Evolutionary conservation across 2,113 vertebrate genomes (phyloP).

Genomic region (Dicrurus megarhynchus): DNA sequence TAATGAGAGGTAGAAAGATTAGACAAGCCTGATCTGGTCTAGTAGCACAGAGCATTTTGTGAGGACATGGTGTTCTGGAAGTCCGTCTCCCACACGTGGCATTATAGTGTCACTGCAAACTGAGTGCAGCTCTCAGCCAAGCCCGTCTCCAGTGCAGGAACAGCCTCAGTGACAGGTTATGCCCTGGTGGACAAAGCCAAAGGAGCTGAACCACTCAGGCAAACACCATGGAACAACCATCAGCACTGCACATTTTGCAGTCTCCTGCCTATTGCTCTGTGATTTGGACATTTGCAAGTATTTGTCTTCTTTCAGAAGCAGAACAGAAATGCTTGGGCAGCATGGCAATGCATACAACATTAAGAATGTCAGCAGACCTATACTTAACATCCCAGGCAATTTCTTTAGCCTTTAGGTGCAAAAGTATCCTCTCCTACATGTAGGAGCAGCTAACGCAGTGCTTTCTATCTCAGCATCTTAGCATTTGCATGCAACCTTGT

Average conservation of each 20-base stretch:
- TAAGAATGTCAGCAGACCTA: not conserved
- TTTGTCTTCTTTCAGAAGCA: not conserved
- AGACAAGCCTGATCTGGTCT: not conserved
- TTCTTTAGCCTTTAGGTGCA: not conserved
- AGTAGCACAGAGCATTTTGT: not conserved
- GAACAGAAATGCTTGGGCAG: not conserved
- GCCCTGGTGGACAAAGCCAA: not conserved
- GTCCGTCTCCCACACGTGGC: accelerated
- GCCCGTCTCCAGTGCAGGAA: not conserved
- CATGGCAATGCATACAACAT: not conserved
- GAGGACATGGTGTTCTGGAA: not conserved
- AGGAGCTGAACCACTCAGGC: not conserved
- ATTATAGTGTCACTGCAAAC: not conserved
- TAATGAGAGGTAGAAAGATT: not conserved
- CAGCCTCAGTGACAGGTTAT: not conserved
- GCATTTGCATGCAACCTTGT: not conserved
- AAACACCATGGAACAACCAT: not conserved
- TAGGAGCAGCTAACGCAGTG: not conserved
- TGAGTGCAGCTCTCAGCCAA: not conserved
- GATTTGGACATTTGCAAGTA: not conserved
- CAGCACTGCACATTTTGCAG: not conserved
- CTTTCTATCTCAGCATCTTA: not conserved
- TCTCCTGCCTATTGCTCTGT: not conserved
- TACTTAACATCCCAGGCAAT: not conserved
- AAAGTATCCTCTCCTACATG: not conserved